Base-by-base conservation (phyloP, 2,797 vertebrate species). In the Rhodeus uyekii region DNA sequence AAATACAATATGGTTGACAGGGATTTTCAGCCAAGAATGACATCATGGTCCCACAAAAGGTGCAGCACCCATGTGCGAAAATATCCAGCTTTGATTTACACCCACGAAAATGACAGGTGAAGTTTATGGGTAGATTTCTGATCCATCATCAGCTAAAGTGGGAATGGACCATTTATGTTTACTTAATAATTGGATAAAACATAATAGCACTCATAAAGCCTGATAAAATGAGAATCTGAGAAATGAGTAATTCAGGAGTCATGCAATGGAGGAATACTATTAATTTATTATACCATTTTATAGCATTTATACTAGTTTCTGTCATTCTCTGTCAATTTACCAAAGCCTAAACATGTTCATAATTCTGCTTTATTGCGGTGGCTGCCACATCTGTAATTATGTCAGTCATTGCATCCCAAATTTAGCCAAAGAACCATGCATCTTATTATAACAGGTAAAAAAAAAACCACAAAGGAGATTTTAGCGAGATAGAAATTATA, bases 21-120 rank as follows among this genome's bases (percentile, higher is more conserved):
- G 44, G 58, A 65, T 61, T 72, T 77, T 74, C 38, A 44, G 82
- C 85, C 85, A 85, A 83, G 61, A 83, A 72, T 83, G 71, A 86
- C 86, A 87, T 89, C 87, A 88, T 86, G 79, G 77, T 74, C 63
- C 87, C 84, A 86, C 85, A 89, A 88, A 89, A 88, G 85, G 68
- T 67, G 69, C 84, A 87, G 79, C 73, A 82, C 64, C 64, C 78
- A 83, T 76, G 75, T 18, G 38, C 34, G 39, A 60, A 89, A 83
- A 85, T 78, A 87, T 89, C 81, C 71, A 72, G n/a, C 42, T 80
- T 34, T 87, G 78, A 87, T 84, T 87, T 87, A 88, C 82, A 81
- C 50, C 50, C 29, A 32, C 14, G 60, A 36, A 76, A 76, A 80
- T 81, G 79, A 80, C 74, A 73, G 78, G 61, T 27, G 60, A 67